These are phyloP conservation scores for Mechanitis mazaeus DNA, from an alignment of 2,888 invertebrate genomes.

Conservation along the genomic window DNA sequence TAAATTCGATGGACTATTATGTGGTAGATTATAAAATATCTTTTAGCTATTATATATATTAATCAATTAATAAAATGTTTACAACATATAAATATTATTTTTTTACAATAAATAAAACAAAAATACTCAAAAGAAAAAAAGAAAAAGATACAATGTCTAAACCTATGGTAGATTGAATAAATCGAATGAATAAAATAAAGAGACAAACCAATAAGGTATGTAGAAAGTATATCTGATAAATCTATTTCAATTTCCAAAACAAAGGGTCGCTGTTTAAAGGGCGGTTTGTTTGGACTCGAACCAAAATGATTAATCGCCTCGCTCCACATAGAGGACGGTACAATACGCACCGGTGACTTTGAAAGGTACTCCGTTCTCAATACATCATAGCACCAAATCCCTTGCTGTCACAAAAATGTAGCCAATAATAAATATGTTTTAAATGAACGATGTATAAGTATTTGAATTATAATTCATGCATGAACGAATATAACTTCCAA, in stretches of 20 bases:
- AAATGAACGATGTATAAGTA: neutral
- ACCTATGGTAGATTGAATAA: too few relatives aligned
- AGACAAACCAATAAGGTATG: neutral
- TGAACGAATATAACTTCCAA: too few relatives aligned
- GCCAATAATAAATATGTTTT: constrained; percentile 5
- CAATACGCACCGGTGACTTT: constrained; percentile 39
- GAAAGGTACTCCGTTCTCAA: constrained; percentile 37
- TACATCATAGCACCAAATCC: constrained; percentile 36
- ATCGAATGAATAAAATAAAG: neutral
- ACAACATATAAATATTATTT: too few relatives aligned
- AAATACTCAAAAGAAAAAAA: too few relatives aligned
- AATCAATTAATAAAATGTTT: too few relatives aligned
- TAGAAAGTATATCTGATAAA: neutral
- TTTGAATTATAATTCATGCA: neutral
- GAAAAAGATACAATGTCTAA: too few relatives aligned
- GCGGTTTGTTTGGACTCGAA: constrained; percentile 18
- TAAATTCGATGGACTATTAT: too few relatives aligned
- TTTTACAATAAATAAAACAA: too few relatives aligned
- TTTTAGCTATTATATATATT: too few relatives aligned
- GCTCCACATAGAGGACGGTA: constrained; percentile 34
- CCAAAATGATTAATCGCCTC: constrained; percentile 28
- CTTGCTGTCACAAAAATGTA: constrained; percentile 22
- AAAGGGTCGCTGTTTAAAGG: constrained; percentile 23
- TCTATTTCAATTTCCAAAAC: constrained; percentile 27
- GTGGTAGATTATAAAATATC: too few relatives aligned